A percentile compares a stretch with the other conserved stretches of the same genome.
Conservation (phyloP, 2,113 vertebrate genomes). For the Vulpes ferrilata region DNA sequence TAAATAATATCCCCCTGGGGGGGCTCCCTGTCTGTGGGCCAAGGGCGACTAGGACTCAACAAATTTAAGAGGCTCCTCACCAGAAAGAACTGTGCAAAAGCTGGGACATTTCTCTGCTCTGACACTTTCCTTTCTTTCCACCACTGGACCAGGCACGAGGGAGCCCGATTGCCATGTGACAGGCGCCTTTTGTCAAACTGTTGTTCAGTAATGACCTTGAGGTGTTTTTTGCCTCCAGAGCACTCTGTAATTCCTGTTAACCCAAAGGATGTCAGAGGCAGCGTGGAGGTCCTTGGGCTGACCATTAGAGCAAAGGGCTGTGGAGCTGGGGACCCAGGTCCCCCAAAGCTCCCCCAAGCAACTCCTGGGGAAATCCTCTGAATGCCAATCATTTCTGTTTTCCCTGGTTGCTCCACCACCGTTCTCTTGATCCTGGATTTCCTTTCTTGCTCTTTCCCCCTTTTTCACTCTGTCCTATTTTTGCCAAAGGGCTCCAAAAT, state of each 20-base stretch:
- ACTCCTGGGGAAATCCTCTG: background rate
- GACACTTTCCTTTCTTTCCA: background rate
- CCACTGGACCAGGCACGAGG: fast-evolving
- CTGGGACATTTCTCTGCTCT: too few relatives aligned
- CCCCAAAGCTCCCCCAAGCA: background rate
- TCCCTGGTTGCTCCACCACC: too few relatives aligned
- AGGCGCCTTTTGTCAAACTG: background rate
- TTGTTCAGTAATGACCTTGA: background rate
- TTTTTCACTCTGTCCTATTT: background rate
- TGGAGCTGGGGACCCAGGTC: background rate
- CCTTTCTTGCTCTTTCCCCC: background rate
- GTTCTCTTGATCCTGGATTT: background rate
- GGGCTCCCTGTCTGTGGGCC: background rate
- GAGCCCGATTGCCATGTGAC: background rate
- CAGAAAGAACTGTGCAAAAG: background rate
- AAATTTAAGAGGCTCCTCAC: background rate
- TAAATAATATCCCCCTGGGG: background rate
- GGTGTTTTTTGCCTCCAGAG: background rate
- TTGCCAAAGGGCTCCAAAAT: background rate
- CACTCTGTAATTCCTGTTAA: background rate
- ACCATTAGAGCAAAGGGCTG: too few relatives aligned
- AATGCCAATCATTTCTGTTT: too few relatives aligned
- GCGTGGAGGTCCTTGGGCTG: too few relatives aligned
- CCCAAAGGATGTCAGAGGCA: background rate
- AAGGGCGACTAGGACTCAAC: background rate